Conservation (phyloP, 2,888 invertebrate species). For the Zygothrica quintamaculata region DNA sequence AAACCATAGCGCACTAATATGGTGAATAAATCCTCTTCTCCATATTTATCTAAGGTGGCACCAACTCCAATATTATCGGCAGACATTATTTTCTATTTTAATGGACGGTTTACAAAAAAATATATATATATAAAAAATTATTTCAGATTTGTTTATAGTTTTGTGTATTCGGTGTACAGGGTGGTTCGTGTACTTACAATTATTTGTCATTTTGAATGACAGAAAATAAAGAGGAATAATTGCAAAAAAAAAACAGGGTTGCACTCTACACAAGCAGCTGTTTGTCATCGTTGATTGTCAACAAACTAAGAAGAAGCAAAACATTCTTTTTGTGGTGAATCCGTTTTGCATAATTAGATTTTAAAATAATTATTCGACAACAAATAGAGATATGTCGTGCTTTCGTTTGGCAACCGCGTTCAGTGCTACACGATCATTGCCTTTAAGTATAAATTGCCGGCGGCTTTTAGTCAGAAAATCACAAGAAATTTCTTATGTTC, state of each 20-base stretch:
- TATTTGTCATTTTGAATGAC: not conserved
- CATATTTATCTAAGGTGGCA: constrained; percentile 78
- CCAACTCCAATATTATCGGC: constrained; percentile 47
- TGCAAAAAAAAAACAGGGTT: constrained; percentile 27
- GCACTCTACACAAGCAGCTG: constrained; percentile 28
- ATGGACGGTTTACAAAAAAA: not conserved
- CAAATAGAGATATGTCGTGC: constrained; percentile 63
- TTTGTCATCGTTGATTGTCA: constrained; percentile 15
- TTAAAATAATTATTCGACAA: constrained; percentile 38
- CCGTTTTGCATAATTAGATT: constrained; percentile 67
- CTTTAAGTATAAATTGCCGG: constrained; percentile 14
- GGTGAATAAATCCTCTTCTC: constrained; percentile 88
- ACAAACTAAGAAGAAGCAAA: constrained; percentile 18
- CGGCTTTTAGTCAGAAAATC: constrained; percentile 26
- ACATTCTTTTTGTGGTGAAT: constrained; percentile 12
- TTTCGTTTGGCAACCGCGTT: constrained; percentile 60
- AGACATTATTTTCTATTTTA: constrained; percentile 45
- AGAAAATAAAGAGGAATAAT: not conserved
- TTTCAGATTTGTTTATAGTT: constrained; percentile 34
- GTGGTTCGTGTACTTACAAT: constrained; percentile 1
- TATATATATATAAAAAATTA: not conserved
- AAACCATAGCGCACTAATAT: constrained; percentile 91
- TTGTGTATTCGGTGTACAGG: constrained; percentile 32
- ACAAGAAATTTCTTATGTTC: constrained; percentile 21
- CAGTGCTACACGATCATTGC: constrained; percentile 18